Evolutionary conservation across 2,888 invertebrate genomes (phyloP), one percentile per base, ranked within the genome.

Genomic region (Steinernema scapterisci): DNA sequence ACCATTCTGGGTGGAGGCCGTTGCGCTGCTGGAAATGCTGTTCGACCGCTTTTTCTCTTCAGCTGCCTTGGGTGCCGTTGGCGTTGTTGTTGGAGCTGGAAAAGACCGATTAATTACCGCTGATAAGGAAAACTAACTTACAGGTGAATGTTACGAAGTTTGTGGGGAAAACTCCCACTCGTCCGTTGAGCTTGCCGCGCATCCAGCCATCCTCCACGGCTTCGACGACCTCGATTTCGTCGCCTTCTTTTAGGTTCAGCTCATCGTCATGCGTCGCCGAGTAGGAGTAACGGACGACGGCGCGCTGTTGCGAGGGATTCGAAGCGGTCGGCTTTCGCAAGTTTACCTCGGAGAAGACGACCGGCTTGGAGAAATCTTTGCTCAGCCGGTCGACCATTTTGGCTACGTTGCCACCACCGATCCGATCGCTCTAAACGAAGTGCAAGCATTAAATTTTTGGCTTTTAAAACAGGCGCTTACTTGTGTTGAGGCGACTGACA

Each of bases 201-300:
- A 83, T 81, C 93, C 93, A 93, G 44, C 95, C 95, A 88, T 95
- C 95, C 88, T 96, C 95, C 72, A 92, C 93, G 91, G 95, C 95
- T 81, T 93, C 93, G 81, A 95, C 90, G 82, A 95, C 93, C 88
- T 95, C 94, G 80, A 97, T 92, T 27, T 93, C 90, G 89, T 96
- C 95, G 80, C 95, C 94, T 54, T 94, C 93, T 82, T 92, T 91
- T 78, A 97, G 91, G 80, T 92, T 91, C 82, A 97, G 89, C 89
- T 97, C 97, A 90, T 97, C 97, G 76, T 93, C 93, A 88, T 96
- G 95, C 80, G 93, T 93, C 73, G 95, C 95, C 84, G 92, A 92
- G 89, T 97, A 97, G 11, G 83, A 81, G 25, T 74, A 80, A n/a
- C 80, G 76, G 16, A 80, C 79, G 13, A 73, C 75, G 21, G 73